Percentiles rank a stretch among this genome's conserved stretches.
These are phyloP conservation scores for Noctua pronuba DNA, from an alignment of 2,888 invertebrate genomes.

Conservation along the genomic window DNA sequence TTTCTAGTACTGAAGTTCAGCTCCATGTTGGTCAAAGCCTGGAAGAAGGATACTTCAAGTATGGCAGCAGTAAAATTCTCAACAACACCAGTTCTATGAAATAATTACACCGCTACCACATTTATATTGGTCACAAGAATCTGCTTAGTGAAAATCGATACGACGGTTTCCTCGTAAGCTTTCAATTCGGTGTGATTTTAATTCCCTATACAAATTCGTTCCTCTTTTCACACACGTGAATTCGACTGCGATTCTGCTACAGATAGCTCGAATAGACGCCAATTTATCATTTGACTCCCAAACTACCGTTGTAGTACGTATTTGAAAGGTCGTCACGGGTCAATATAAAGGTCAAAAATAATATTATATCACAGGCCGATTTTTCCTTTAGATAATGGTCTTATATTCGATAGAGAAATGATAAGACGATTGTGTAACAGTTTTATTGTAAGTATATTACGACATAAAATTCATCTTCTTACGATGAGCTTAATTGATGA, in stretches of 20 bases:
- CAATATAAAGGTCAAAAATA: slow-evolving; percentile 30
- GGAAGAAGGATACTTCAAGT: background rate
- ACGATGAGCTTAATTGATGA: no score
- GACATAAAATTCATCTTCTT: background rate
- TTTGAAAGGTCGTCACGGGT: slow-evolving; percentile 26
- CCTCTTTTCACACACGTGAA: background rate
- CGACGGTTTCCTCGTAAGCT: background rate
- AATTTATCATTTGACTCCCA: slow-evolving; percentile 26
- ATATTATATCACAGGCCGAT: background rate
- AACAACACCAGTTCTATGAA: background rate
- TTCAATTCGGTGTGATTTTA: slow-evolving; percentile 6
- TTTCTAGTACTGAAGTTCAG: background rate
- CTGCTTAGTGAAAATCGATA: background rate
- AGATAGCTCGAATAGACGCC: slow-evolving; percentile 4
- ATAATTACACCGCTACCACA: background rate
- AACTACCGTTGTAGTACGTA: slow-evolving; percentile 6
- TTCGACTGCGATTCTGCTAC: slow-evolving; percentile 6
- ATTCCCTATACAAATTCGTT: slow-evolving; percentile 16
- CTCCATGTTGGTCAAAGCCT: background rate
- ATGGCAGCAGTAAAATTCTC: background rate
- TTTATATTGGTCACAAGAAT: background rate
- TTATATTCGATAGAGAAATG: background rate
- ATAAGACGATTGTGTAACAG: background rate
- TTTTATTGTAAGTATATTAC: background rate
- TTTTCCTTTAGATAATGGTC: background rate